Evolutionary conservation across 2,797 vertebrate genomes (phyloP).

Genomic region (Toxotes lorentzi): DNA sequence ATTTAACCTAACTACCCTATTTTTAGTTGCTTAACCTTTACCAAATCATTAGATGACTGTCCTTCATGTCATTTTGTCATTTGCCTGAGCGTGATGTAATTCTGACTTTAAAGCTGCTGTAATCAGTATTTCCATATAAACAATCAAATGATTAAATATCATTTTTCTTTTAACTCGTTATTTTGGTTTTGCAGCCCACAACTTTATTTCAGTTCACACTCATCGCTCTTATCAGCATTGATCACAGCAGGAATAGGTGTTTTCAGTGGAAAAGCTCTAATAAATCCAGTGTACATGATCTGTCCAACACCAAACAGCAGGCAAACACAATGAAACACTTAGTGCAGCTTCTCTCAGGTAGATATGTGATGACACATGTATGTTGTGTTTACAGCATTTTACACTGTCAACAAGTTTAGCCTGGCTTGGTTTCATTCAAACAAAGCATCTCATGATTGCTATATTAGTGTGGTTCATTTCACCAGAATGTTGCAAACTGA

Average conservation of each 20-base stretch:
- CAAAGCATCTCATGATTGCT: not conserved
- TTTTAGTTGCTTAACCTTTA: slow-evolving; percentile 17
- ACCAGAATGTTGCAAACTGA: slow-evolving; percentile 6
- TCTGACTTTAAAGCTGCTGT: not conserved
- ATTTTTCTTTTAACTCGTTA: not conserved
- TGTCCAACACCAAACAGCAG: not conserved
- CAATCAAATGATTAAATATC: not conserved
- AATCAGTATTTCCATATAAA: not conserved
- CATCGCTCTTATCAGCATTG: not conserved
- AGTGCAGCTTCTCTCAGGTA: not conserved
- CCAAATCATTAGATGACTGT: not conserved
- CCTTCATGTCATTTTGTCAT: not conserved
- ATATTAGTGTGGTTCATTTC: not conserved
- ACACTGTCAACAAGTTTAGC: not conserved
- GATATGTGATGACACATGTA: not conserved
- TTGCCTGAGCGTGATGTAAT: not conserved
- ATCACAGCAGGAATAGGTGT: not conserved
- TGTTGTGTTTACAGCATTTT: not conserved
- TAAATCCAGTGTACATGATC: not conserved
- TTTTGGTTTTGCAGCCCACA: not conserved
- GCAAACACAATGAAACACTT: not conserved
- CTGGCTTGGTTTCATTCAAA: not conserved
- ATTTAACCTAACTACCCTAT: slow-evolving; percentile 12
- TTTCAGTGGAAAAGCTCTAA: not conserved
- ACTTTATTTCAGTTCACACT: not conserved